These are phyloP conservation scores for Calvadosia cruxmelitensis DNA, from an alignment of 30 jellyfish, hydroid and myxozoan genomes.

Conservation along the genomic window DNA sequence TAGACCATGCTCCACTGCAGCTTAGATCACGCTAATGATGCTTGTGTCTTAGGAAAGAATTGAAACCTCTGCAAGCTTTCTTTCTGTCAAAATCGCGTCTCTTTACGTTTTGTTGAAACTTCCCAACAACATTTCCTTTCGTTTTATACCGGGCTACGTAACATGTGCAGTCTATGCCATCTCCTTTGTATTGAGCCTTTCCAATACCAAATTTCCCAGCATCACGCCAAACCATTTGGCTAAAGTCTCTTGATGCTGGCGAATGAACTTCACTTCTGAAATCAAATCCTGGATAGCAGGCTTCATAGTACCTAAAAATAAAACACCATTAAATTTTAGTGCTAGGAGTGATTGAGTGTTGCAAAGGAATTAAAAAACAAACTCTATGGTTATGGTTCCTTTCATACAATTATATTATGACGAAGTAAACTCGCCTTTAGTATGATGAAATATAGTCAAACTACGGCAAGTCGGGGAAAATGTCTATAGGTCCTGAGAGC, in stretches of 20 bases:
- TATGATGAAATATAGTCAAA: too few species aligned
- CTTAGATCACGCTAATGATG: too few species aligned
- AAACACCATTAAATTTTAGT: too few species aligned
- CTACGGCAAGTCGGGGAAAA: too few species aligned
- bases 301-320: neutral
- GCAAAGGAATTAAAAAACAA: too few species aligned
- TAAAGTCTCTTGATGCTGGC: conserved; percentile 50
- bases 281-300: neutral
- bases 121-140: conserved; percentile 64
- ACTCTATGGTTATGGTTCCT: too few species aligned
- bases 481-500: too few species aligned
- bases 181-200: conserved; percentile 71
- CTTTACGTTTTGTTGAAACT: conserved; percentile 46
- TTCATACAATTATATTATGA: too few species aligned
- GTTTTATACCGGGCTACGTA: conserved; percentile 84
- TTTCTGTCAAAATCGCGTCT: conserved; percentile 44
- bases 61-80: conserved; percentile 27
- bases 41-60: neutral
- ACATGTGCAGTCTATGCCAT: conserved; percentile 73
- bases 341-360: too few species aligned
- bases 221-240: conserved; percentile 82
- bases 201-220: conserved; percentile 83
- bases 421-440: too few species aligned
- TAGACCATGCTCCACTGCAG: too few species aligned
- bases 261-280: neutral